A percentile compares a stretch with the other conserved stretches of the same genome.
These are phyloP conservation scores for Mustelus asterias DNA, from an alignment of 2,113 vertebrate species.

Conservation along the genomic window DNA sequence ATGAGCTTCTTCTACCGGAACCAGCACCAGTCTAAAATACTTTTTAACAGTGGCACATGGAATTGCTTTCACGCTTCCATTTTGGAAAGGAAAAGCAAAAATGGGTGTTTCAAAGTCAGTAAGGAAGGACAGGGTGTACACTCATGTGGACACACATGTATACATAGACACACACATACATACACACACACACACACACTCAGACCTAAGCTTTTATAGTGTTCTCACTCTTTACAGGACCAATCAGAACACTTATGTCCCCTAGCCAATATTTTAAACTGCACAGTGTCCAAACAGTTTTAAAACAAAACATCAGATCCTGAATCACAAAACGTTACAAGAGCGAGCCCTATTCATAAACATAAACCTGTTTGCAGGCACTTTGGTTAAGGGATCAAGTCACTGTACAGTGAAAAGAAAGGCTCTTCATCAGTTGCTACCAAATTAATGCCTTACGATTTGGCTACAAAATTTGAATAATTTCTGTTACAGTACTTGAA, in stretches of 20 bases:
- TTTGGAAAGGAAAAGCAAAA: slow-evolving; percentile 48
- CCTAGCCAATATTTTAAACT: slow-evolving; percentile 35
- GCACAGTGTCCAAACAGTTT: slow-evolving; percentile 34
- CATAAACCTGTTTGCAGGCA: slow-evolving; percentile 38
- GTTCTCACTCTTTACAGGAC: slow-evolving; percentile 36
- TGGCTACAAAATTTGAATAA: slow-evolving; percentile 25
- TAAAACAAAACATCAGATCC: slow-evolving; percentile 23
- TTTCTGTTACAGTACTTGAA: slow-evolving; percentile 35
- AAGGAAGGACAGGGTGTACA: slow-evolving; percentile 46
- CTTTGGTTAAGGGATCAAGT: slow-evolving; percentile 33
- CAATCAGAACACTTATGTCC: slow-evolving; percentile 34
- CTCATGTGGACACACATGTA: neutral
- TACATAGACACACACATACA: neutral
- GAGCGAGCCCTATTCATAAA: slow-evolving; percentile 27
- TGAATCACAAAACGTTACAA: slow-evolving; percentile 11
- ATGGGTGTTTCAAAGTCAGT: slow-evolving; percentile 44
- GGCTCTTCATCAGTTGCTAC: slow-evolving; percentile 12
- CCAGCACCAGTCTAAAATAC: slow-evolving; percentile 67
- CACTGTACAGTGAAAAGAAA: slow-evolving; percentile 28
- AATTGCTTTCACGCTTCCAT: slow-evolving; percentile 60
- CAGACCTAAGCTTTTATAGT: slow-evolving; percentile 32
- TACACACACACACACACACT: too few species aligned
- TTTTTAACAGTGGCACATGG: slow-evolving; percentile 62
- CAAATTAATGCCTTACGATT: slow-evolving; percentile 29
- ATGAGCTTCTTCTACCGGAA: slow-evolving; percentile 64